Conservation (phyloP, 2,113 vertebrate species). For the Eclectus roratus region DNA sequence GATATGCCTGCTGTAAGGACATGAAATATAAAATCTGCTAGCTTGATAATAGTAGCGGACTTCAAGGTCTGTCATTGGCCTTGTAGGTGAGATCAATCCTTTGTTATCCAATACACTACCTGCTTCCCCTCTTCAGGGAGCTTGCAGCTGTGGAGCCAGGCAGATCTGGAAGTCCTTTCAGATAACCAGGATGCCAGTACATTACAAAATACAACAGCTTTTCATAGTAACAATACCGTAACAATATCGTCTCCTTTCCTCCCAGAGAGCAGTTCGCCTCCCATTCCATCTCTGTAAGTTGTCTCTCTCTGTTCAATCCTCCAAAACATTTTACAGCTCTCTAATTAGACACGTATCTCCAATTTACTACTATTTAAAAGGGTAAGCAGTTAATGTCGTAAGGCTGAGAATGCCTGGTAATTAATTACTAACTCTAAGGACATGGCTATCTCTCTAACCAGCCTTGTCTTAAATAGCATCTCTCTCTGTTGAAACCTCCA, state of each 20-base stretch:
- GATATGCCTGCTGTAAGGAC: neutral
- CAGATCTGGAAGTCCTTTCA: neutral
- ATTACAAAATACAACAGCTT: neutral
- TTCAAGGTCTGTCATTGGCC: neutral
- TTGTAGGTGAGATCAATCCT: neutral
- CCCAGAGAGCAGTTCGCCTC: conserved; percentile 23
- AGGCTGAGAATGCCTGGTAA: conserved; percentile 72
- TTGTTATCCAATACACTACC: neutral
- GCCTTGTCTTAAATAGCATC: conserved; percentile 65
- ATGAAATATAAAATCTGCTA: neutral
- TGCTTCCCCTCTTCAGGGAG: neutral
- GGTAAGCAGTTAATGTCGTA: conserved; percentile 74
- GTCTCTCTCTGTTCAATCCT: conserved; percentile 50
- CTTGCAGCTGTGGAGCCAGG: neutral
- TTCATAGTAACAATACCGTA: too few relatives aligned
- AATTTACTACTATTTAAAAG: conserved; percentile 80
- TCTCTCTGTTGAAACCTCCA: conserved; percentile 62
- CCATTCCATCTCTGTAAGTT: conserved; percentile 53
- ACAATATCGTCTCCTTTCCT: conserved; percentile 6
- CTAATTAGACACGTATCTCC: conserved; percentile 76
- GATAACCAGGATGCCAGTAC: neutral
- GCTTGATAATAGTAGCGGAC: neutral
- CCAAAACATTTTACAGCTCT: conserved; percentile 68
- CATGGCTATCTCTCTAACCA: conserved; percentile 69
- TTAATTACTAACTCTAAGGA: conserved; percentile 79